A percentile compares a stretch with the other conserved stretches of the same genome.
Conservation (phyloP, 2,888 invertebrate species). For the Morinoia aosen region DNA sequence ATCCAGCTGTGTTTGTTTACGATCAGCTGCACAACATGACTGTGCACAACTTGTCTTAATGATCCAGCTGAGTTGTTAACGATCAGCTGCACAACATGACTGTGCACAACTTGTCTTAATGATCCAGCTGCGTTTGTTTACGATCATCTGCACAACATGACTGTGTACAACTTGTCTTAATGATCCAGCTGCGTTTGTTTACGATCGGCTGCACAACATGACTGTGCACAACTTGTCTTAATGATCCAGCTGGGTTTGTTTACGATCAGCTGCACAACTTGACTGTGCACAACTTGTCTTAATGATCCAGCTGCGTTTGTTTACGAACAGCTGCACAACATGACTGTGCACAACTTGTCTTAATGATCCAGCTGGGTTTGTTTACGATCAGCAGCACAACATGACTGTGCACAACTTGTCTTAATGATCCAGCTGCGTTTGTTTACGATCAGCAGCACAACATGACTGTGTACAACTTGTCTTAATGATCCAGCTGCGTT, state of each 20-base stretch:
- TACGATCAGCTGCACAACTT: background rate
- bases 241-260: background rate
- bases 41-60: too few relatives aligned
- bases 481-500: background rate
- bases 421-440: too few relatives aligned
- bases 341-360: slow-evolving; percentile 30
- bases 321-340: slow-evolving; percentile 30
- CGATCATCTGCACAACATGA: too few relatives aligned
- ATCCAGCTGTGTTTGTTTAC: background rate
- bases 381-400: too few relatives aligned
- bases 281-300: too few relatives aligned
- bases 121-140: too few relatives aligned
- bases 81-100: slow-evolving; percentile 47
- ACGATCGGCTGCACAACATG: background rate
- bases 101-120: background rate
- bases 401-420: too few relatives aligned
- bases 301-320: too few relatives aligned
- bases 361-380: too few relatives aligned
- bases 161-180: too few relatives aligned
- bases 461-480: background rate
- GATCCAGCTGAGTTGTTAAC: background rate
- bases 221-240: background rate
- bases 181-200: too few relatives aligned
- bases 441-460: background rate
- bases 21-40: too few relatives aligned